Percentiles rank a stretch among this genome's conserved stretches.
Evolutionary conservation across 2,797 vertebrate species (phyloP).

Genomic region (Enteromius thamalakanensis): DNA sequence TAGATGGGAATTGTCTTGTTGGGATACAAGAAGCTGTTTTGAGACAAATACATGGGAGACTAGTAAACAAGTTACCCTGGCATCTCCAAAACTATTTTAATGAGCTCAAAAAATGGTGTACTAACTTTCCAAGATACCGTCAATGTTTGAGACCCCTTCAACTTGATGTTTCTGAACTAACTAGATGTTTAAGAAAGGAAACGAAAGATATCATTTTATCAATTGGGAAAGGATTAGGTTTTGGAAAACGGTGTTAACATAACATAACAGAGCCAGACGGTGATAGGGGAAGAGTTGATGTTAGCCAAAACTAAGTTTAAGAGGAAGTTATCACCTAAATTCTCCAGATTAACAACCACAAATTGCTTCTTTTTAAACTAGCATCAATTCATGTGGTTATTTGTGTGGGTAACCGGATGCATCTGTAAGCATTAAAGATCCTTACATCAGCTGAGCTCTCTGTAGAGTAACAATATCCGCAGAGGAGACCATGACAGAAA

Average conservation of each 20-base stretch:
- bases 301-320: too few species aligned
- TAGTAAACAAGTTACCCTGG: neutral
- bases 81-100: neutral
- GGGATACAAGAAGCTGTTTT: constrained; percentile 11
- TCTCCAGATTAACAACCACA: neutral
- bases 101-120: neutral
- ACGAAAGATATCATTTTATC: neutral
- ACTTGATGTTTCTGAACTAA: neutral
- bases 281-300: neutral
- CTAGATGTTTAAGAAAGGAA: neutral
- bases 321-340: neutral
- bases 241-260: neutral
- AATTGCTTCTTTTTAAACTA: neutral
- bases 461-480: constrained; percentile 1
- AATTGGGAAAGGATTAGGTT: neutral
- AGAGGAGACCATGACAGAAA: constrained; percentile 24
- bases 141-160: neutral
- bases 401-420: neutral
- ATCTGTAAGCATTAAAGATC: neutral
- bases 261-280: neutral
- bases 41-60: neutral
- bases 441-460: neutral
- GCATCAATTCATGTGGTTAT: neutral
- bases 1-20: constrained; percentile 13
- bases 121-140: neutral